phyloP scores from a whole-genome alignment of 2,888 invertebrate genomes.

The Prostheceraeus crozeri region DNA sequence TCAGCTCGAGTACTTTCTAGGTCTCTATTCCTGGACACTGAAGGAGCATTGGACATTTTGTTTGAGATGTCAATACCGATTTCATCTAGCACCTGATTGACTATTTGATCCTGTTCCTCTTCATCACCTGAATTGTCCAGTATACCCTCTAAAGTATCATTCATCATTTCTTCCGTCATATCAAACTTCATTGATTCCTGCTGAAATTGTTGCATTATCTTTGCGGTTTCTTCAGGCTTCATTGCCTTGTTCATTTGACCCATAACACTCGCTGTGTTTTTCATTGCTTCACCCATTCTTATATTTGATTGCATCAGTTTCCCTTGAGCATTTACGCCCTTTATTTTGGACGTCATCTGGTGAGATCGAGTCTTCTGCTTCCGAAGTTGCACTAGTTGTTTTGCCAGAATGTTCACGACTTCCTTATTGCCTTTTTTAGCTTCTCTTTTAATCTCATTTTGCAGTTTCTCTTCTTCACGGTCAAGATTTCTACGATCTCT shows the following conservation, averaged over 20 bases:
- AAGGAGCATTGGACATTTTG: constrained; percentile 61
- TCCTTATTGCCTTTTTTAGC: constrained; percentile 80
- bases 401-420: constrained; percentile 66
- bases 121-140: constrained; percentile 81
- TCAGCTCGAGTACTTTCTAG: too few relatives aligned
- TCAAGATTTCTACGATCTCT: constrained; percentile 73
- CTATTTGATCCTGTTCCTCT: constrained; percentile 75
- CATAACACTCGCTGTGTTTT: constrained; percentile 78
- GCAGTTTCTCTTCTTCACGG: constrained; percentile 79
- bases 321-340: constrained; percentile 72
- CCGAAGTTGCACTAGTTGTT: constrained; percentile 75
- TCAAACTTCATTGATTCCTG: constrained; percentile 78
- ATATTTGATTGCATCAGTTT: constrained; percentile 81
- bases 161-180: constrained; percentile 88
- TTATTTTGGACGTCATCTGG: constrained; percentile 72
- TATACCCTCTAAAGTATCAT: constrained; percentile 81
- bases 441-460: constrained; percentile 77
- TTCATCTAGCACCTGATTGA: constrained; percentile 80
- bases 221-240: constrained; percentile 75
- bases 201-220: constrained; percentile 74
- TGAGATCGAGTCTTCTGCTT: constrained; percentile 78
- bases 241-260: constrained; percentile 74
- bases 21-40: constrained; percentile 51
- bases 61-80: constrained; percentile 88
- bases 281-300: constrained; percentile 78